Evolutionary conservation across 2,797 vertebrate genomes (phyloP).

Genomic region (Premnoplex brunnescens): DNA sequence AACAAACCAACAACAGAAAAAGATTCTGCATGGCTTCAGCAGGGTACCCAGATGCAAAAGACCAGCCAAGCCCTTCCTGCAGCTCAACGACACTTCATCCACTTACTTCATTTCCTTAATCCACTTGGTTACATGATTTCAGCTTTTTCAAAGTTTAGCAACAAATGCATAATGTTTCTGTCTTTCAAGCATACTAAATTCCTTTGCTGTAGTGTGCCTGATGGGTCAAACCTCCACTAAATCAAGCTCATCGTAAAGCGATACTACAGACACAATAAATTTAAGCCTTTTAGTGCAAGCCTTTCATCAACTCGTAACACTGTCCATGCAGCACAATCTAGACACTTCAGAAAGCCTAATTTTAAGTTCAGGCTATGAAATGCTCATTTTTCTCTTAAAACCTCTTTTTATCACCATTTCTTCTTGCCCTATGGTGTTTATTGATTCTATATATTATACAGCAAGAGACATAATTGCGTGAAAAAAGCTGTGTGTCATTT

Average conservation of each 20-base stretch:
- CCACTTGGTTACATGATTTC: neutral
- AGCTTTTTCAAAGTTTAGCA: neutral
- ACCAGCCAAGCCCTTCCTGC: neutral
- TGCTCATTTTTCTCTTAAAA: constrained; percentile 25
- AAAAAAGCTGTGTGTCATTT: neutral
- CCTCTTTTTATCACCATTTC: constrained; percentile 36
- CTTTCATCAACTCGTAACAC: constrained; percentile 51
- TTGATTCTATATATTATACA: constrained; percentile 45
- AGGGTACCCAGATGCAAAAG: neutral
- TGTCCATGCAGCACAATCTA: neutral
- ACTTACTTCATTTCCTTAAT: neutral
- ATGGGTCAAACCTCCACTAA: constrained; percentile 36
- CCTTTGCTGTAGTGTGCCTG: neutral
- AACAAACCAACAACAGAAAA: neutral
- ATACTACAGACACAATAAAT: constrained; percentile 34
- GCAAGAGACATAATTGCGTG: neutral
- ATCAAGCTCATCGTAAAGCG: constrained; percentile 32
- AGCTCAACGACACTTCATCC: neutral
- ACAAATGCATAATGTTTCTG: neutral
- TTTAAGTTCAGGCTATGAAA: constrained; percentile 41
- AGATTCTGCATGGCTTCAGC: neutral
- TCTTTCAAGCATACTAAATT: neutral
- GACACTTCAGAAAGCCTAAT: neutral
- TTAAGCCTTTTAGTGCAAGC: constrained; percentile 35
- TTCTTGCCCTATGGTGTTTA: constrained; percentile 43